phyloP scores from a whole-genome alignment of 2,797 vertebrate genomes.

The Tinamus major region DNA sequence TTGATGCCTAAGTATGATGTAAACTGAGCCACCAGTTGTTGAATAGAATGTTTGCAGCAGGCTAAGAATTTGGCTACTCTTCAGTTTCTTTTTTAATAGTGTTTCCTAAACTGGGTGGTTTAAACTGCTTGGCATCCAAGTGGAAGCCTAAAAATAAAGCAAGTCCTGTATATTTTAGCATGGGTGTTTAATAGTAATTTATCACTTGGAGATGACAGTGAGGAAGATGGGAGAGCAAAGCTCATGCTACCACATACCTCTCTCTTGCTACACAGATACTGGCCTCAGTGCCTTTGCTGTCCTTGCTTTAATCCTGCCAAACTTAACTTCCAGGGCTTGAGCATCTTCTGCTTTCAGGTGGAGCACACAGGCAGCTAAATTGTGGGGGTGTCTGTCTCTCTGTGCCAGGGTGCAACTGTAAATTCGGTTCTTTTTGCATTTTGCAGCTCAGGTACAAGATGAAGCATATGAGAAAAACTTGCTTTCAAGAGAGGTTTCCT shows the following conservation, averaged over 20 bases:
- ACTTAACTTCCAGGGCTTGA: not conserved
- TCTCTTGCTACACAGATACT: not conserved
- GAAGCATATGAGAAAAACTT: not conserved
- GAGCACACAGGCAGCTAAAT: not conserved
- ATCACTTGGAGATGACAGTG: not conserved
- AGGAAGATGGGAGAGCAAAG: not conserved
- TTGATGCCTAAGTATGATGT: not conserved
- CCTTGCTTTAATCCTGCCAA: not conserved
- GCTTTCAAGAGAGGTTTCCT: not conserved
- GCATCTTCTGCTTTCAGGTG: not conserved
- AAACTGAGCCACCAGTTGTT: not conserved
- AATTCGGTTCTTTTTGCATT: not conserved
- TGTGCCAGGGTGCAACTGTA: not conserved
- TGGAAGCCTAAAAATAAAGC: slow-evolving; percentile 37
- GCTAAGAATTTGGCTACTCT: slow-evolving; percentile 34
- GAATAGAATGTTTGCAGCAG: not conserved
- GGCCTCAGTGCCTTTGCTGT: not conserved
- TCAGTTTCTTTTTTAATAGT: slow-evolving; percentile 5
- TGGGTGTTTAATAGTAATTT: not conserved
- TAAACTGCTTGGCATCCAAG: not conserved
- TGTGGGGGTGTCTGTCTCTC: not conserved
- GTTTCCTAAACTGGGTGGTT: not conserved
- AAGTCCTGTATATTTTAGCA: not conserved
- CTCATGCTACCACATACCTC: not conserved
- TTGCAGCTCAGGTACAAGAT: slow-evolving; percentile 1